Base-by-base conservation (phyloP, 2,113 vertebrate species). In the Gallinago media region DNA sequence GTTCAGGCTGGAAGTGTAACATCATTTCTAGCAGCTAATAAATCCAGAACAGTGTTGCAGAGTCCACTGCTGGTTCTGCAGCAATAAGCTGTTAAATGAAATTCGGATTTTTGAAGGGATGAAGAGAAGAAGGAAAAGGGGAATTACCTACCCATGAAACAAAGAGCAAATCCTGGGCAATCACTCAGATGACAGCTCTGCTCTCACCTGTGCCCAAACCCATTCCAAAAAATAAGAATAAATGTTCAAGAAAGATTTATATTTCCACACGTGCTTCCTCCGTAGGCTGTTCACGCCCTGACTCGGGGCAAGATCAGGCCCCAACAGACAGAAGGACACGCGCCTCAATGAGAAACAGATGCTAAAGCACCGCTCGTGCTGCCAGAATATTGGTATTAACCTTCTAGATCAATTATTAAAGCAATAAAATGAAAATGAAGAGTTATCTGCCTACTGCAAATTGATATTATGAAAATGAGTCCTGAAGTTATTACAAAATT, bases 361-460 rank as follows among this genome's bases (percentile, higher is more conserved):
- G 83, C 49, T 86, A 50, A 81, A 26, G 54, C 42, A 92, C 50
- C 32, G 15, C 47, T 47, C 38, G 14, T 11, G 31, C 81, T 83
- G 80, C 74, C 68, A 85, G 44, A 72, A 40, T 22, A 10, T 19
- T 32, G 42, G 4, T 70, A 76, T 44, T 76, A 50, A 93, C 86
- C 78, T 94, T 75, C 65, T 11, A 58, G 38, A 78, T 73, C 54
- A 58, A 74, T 82, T 86, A 78, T 63, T 79, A 86, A 46, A 88
- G 72, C 34, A 42, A 52, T 93, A 72, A 91, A 68, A 49, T 49
- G 18, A 81, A 75, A 91, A 80, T 5, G 0, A 93, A 87, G 47
- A 40, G 31, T 92, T 94, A 85, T 11, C 36, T 66, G 78, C 55
- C 40, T 80, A 77, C 36, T 38, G 34, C 56, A 92, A 95, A 95